Percentiles rank a stretch among this genome's conserved stretches.
Evolutionary conservation across 1,140 invertebrate genomes (phyloP).

Genomic region (Eueides isabella): DNA sequence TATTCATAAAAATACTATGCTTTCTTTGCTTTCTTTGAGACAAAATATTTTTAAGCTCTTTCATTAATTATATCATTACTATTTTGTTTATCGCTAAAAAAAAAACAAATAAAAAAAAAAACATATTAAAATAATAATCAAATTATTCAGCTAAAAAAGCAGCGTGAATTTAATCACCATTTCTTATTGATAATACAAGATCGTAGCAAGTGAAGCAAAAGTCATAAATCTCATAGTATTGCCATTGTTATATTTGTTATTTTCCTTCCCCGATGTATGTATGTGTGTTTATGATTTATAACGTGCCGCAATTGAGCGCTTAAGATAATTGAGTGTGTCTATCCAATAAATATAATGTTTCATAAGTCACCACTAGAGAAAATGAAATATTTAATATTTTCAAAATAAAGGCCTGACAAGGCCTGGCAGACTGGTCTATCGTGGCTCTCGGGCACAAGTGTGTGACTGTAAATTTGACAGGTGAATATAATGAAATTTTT

Average conservation of each 20-base stretch:
- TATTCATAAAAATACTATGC: too few relatives aligned
- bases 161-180: constrained; percentile 17
- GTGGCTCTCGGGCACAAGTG: too few relatives aligned
- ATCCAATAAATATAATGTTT: constrained; percentile 29
- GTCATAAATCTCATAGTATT: constrained; percentile 51
- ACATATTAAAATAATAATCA: constrained; percentile 4
- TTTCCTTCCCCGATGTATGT: constrained; percentile 41
- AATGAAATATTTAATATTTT: not conserved
- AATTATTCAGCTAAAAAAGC: constrained; percentile 5
- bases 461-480: too few relatives aligned
- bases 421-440: too few relatives aligned
- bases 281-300: constrained; percentile 52
- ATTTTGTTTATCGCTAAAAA: not conserved
- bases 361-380: too few relatives aligned
- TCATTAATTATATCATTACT: too few relatives aligned
- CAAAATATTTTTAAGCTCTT: too few relatives aligned
- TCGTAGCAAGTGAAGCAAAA: constrained; percentile 28
- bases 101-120: not conserved
- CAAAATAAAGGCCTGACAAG: too few relatives aligned
- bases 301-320: constrained; percentile 41
- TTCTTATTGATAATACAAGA: constrained; percentile 22
- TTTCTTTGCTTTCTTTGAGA: too few relatives aligned
- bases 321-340: constrained; percentile 50
- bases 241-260: constrained; percentile 53
- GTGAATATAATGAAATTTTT: too few relatives aligned